A percentile compares a stretch with the other conserved stretches of the same genome.
phyloP scores from a whole-genome alignment of 2,113 vertebrate genomes.

The Pluvianellus socialis region DNA sequence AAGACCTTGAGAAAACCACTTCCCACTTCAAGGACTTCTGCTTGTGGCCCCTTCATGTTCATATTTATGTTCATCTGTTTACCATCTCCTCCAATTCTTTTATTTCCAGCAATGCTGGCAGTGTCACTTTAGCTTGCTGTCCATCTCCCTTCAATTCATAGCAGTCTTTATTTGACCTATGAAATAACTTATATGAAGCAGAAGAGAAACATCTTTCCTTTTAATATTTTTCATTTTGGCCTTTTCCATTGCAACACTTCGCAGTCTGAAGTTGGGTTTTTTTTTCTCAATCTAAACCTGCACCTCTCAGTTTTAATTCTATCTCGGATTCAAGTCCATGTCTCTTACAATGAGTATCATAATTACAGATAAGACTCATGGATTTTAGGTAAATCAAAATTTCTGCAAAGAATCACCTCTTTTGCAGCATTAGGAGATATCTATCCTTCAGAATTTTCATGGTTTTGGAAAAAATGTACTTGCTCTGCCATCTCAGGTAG shows the following conservation, averaged over 20 bases:
- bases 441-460: not conserved
- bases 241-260: not conserved
- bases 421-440: not conserved
- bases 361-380: not conserved
- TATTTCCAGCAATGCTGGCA: not conserved
- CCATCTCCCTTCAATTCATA: not conserved
- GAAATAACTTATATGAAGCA: not conserved
- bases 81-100: not conserved
- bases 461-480: not conserved
- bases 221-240: not conserved
- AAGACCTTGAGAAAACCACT: not conserved
- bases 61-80: not conserved
- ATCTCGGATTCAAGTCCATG: not conserved
- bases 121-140: not conserved
- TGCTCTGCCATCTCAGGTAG: not conserved
- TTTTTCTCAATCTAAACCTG: not conserved
- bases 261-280: not conserved
- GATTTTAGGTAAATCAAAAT: not conserved
- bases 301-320: not conserved
- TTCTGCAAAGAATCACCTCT: not conserved
- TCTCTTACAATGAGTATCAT: not conserved
- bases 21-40: not conserved
- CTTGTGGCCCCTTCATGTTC: not conserved
- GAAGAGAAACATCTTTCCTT: not conserved
- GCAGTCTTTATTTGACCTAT: not conserved